A percentile compares a stretch with the other conserved stretches of the same genome.
Evolutionary conservation across 2,113 vertebrate species (phyloP).

Genomic region (Melospiza georgiana): DNA sequence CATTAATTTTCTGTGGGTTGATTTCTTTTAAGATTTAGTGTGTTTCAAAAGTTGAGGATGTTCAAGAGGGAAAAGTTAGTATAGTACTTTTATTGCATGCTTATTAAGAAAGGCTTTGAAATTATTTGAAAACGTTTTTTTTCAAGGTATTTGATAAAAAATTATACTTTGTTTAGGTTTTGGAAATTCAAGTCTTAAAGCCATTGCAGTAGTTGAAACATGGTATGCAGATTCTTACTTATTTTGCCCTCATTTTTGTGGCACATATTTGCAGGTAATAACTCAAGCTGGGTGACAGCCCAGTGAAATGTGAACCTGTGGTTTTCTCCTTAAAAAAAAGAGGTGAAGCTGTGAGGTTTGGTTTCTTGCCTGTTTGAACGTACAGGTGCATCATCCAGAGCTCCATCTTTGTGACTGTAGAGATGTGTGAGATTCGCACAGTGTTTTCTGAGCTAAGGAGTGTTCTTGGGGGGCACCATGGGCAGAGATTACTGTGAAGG

Average conservation of each 20-base stretch:
- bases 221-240: neutral
- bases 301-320: neutral
- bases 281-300: neutral
- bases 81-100: neutral
- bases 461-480: fast-evolving
- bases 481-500: neutral
- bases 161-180: neutral
- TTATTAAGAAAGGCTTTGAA: neutral
- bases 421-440: neutral
- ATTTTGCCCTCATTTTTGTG: neutral
- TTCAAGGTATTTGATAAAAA: neutral
- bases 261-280: neutral
- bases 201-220: neutral
- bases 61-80: neutral
- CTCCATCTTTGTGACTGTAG: neutral
- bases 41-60: neutral
- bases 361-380: neutral
- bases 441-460: neutral
- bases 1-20: neutral
- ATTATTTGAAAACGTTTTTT: neutral
- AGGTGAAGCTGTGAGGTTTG: neutral
- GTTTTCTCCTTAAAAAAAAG: neutral
- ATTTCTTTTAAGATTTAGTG: neutral
- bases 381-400: neutral
- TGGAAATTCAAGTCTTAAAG: neutral